Evolutionary conservation across 2,888 invertebrate species (phyloP), one percentile per base, ranked within the genome.

Genomic region (Amblyteles armatorius): DNA sequence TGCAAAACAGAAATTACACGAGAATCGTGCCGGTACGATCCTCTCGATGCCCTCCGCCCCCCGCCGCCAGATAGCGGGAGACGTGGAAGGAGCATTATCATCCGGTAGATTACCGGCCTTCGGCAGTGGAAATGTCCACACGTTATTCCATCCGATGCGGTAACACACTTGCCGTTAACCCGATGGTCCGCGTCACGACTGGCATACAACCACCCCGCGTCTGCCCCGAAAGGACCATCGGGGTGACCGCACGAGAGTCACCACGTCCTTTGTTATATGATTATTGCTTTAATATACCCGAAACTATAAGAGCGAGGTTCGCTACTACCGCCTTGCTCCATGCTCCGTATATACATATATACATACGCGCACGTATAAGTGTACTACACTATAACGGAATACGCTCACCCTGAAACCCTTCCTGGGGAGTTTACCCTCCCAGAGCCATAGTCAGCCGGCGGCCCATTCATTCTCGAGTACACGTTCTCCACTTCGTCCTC

Each of bases 181-280:
- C 29, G 36, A 79, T 67, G 63, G 65, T 57, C 33, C 19, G 67
- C 44, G 65, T 78, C 65, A 48, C 33, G 65, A 65, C 77, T 57
- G 48, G 55, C 33, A 63, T 63, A 63, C 57, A 60, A 19, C 57
- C 22, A 40, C 50, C 26, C 55, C 55, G 87, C 89, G 84, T 88
- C 88, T 86, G 73, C 86, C 86, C 88, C 92, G 88, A 88, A 92
- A 92, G 92, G 92, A 91, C 92, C 92, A 91, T 93, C 90, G 88
- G 88, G 71, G 90, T 88, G 91, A 90, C 91, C 90, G 83, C 87
- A 82, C 80, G 76, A 84, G 86, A 84, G 80, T 76, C 77, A 72
- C 86, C 78, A 73, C 85, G 81, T 87, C 90, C 91, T 92, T 91
- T 91, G 91, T 93, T 93, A 92, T 92, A 93, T 90, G 93, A 92